Conservation (phyloP, 92 coral and sea anemone species). For the Porites cylindrica region DNA sequence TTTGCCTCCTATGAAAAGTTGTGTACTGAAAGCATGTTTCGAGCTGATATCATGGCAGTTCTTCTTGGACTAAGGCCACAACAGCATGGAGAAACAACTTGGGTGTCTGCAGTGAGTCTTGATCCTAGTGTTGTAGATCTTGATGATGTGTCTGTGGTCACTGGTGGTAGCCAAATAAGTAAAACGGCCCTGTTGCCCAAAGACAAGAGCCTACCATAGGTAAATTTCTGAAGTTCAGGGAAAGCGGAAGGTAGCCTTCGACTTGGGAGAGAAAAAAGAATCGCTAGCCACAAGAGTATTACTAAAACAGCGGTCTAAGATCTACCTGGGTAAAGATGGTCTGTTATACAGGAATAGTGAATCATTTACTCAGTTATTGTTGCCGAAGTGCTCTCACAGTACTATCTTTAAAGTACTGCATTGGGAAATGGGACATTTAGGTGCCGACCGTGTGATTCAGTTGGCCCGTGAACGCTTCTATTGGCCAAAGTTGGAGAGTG, state of each 20-base stretch:
- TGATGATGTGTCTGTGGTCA: slow-evolving; percentile 11
- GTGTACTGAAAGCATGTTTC: slow-evolving; percentile 38
- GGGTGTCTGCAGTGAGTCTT: slow-evolving; percentile 40
- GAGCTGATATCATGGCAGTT: slow-evolving; percentile 18
- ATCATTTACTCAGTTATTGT: slow-evolving; percentile 23
- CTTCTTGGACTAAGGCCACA: slow-evolving; percentile 35
- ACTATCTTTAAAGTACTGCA: slow-evolving; percentile 46
- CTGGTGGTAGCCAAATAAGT: not conserved
- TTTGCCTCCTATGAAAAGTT: slow-evolving; percentile 28
- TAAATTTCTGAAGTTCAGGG: not conserved
- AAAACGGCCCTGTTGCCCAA: slow-evolving; percentile 21
- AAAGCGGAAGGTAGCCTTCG: not conserved
- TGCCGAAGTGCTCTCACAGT: slow-evolving; percentile 30
- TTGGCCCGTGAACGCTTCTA: slow-evolving; percentile 48
- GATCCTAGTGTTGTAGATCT: slow-evolving; percentile 9
- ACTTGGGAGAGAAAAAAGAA: slow-evolving; percentile 5
- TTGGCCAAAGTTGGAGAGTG: slow-evolving; percentile 61
- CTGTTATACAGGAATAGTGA: slow-evolving; percentile 28
- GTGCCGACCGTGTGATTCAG: slow-evolving; percentile 39
- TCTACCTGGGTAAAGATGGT: slow-evolving; percentile 25
- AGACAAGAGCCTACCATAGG: slow-evolving; percentile 18
- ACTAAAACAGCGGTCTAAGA: slow-evolving; percentile 26
- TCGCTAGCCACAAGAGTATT: slow-evolving; percentile 24
- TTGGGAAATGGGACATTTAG: slow-evolving; percentile 51
- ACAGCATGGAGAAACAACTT: slow-evolving; percentile 30